These are phyloP conservation scores for Zalophus californianus DNA, from an alignment of 2,797 vertebrate species.

Conservation along the genomic window DNA sequence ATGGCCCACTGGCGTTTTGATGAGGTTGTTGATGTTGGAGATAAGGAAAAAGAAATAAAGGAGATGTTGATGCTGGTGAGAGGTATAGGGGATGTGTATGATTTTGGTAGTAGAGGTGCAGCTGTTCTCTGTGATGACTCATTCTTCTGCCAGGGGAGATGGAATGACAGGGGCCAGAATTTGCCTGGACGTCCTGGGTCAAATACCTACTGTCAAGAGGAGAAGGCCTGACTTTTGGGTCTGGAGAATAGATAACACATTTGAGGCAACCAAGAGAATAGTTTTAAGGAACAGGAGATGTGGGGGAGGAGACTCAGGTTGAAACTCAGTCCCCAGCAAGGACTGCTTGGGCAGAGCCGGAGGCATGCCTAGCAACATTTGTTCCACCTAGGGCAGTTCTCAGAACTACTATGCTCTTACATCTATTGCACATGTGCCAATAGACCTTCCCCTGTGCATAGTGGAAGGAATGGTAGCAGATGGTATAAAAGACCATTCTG, in stretches of 20 bases:
- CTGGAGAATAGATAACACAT: neutral
- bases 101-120: neutral
- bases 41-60: neutral
- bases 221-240: neutral
- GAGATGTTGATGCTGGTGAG: neutral
- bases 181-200: neutral
- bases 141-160: neutral
- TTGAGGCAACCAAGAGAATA: neutral
- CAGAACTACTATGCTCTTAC: neutral
- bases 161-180: neutral
- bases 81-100: neutral
- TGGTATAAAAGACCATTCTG: conserved; percentile 8
- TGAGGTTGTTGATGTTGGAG: neutral
- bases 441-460: neutral
- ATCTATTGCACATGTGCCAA: neutral
- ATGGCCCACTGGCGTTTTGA: neutral
- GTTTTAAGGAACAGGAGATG: neutral
- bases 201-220: neutral
- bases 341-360: neutral
- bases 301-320: neutral
- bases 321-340: neutral
- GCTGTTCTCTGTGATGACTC: neutral
- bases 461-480: neutral
- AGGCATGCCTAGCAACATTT: neutral
- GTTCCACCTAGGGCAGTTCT: neutral